Evolutionary conservation across 1,140 invertebrate genomes (phyloP).

Genomic region (Lasaia peninsularis): DNA sequence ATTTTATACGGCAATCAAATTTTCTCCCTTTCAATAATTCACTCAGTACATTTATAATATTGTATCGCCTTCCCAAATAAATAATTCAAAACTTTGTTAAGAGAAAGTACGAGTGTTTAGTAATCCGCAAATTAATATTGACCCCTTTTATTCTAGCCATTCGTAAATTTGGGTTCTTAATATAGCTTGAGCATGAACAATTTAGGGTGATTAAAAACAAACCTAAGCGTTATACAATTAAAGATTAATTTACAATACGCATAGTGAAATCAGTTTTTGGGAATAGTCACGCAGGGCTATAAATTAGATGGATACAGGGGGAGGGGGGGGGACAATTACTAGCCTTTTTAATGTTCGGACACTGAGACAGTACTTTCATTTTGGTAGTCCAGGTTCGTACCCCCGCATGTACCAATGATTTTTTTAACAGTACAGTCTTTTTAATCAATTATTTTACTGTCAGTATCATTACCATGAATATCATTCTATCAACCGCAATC

Average conservation of each 20-base stretch:
- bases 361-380: not conserved
- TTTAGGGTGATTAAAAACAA: not conserved
- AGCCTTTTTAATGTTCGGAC: not conserved
- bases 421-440: no score
- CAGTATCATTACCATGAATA: no score
- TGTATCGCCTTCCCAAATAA: not conserved
- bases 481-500: no score
- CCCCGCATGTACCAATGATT: no score
- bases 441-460: no score
- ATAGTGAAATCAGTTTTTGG: constrained; percentile 1
- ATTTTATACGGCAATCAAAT: no score
- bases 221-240: not conserved
- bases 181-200: constrained; percentile 1
- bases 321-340: constrained; percentile 4
- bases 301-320: not conserved
- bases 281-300: constrained; percentile 7
- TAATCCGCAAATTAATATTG: constrained; percentile 8
- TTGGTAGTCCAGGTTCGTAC: no score
- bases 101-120: not conserved
- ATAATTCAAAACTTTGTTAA: not conserved
- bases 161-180: constrained; percentile 2
- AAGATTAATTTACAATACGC: not conserved
- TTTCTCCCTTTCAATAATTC: no score
- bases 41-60: no score
- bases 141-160: not conserved